phyloP scores from a whole-genome alignment of 2,888 invertebrate genomes.

The Synergus umbraculus region DNA sequence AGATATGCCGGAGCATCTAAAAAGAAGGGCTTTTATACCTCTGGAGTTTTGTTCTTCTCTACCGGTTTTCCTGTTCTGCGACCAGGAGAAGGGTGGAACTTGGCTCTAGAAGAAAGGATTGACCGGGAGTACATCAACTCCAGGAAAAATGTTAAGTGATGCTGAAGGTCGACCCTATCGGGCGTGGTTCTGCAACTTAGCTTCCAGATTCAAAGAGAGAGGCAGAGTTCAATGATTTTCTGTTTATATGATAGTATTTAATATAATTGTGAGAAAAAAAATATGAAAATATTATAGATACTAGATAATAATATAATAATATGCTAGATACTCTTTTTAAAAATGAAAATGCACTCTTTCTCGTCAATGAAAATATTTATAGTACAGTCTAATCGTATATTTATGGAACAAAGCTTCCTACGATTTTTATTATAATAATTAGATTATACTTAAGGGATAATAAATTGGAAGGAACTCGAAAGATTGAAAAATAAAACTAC shows the following conservation, averaged over 20 bases:
- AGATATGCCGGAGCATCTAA: slow-evolving; percentile 41
- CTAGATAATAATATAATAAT: too few relatives aligned
- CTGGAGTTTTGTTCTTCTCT: slow-evolving; percentile 44
- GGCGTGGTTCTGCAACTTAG: slow-evolving; percentile 19
- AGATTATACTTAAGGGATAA: too few relatives aligned
- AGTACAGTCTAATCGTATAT: too few relatives aligned
- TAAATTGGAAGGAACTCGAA: too few relatives aligned
- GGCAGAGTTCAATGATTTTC: not conserved
- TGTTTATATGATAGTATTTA: not conserved
- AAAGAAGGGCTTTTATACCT: slow-evolving; percentile 45
- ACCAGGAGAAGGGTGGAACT: slow-evolving; percentile 34
- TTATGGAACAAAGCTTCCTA: too few relatives aligned
- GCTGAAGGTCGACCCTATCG: slow-evolving; percentile 12
- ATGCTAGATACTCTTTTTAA: too few relatives aligned
- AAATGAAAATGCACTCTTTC: too few relatives aligned
- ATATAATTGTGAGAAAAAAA: too few relatives aligned
- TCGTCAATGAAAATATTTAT: too few relatives aligned
- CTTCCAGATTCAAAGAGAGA: slow-evolving; percentile 3
- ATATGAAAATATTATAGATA: too few relatives aligned
- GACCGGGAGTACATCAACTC: slow-evolving; percentile 22
- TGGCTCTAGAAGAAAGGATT: slow-evolving; percentile 37
- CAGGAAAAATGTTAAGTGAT: slow-evolving; percentile 36
- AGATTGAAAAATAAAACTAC: too few relatives aligned
- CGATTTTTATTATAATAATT: too few relatives aligned
- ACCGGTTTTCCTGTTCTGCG: slow-evolving; percentile 27